Evolutionary conservation across 2,113 vertebrate species (phyloP).

Genomic region (Pelobates fuscus): DNA sequence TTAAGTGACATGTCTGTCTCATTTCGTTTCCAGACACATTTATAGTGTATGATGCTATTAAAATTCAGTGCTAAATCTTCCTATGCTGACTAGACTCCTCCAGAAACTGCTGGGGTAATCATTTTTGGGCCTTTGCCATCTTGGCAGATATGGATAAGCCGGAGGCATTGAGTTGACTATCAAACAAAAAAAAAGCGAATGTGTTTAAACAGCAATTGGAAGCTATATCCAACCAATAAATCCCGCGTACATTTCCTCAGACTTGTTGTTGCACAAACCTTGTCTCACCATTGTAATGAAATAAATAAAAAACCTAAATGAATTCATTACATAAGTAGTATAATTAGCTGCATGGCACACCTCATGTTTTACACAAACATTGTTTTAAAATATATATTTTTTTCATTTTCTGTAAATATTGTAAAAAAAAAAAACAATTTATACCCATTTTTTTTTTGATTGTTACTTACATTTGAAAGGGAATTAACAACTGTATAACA

Average conservation of each 20-base stretch:
- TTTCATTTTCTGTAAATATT: too few species aligned
- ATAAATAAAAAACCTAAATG: slow-evolving; percentile 67
- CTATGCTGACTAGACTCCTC: slow-evolving; percentile 58
- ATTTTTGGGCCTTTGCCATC: slow-evolving; percentile 72
- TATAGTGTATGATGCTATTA: slow-evolving; percentile 51
- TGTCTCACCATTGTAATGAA: slow-evolving; percentile 68
- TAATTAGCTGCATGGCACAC: slow-evolving; percentile 69
- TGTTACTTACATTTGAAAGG: too few species aligned
- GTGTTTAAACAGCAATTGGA: slow-evolving; percentile 81
- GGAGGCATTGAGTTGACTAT: slow-evolving; percentile 70
- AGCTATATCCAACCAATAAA: slow-evolving; percentile 80
- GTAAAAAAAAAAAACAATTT: too few species aligned
- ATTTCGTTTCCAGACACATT: slow-evolving; percentile 48
- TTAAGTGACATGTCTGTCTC: slow-evolving; percentile 48
- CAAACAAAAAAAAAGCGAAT: slow-evolving; percentile 76
- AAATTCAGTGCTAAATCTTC: slow-evolving; percentile 62
- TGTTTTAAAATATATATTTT: too few species aligned
- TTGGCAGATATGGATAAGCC: slow-evolving; percentile 71
- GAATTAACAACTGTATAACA: too few species aligned
- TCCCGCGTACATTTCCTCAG: slow-evolving; percentile 77
- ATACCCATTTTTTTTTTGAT: too few species aligned
- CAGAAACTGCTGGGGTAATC: slow-evolving; percentile 68
- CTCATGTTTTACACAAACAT: slow-evolving; percentile 61
- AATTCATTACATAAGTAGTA: slow-evolving; percentile 63
- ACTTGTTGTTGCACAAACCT: slow-evolving; percentile 77